Percentiles rank a stretch among this genome's conserved stretches.
These are phyloP conservation scores for Drosophila kikkawai DNA, from an alignment of 1,140 invertebrate species.

Conservation along the genomic window DNA sequence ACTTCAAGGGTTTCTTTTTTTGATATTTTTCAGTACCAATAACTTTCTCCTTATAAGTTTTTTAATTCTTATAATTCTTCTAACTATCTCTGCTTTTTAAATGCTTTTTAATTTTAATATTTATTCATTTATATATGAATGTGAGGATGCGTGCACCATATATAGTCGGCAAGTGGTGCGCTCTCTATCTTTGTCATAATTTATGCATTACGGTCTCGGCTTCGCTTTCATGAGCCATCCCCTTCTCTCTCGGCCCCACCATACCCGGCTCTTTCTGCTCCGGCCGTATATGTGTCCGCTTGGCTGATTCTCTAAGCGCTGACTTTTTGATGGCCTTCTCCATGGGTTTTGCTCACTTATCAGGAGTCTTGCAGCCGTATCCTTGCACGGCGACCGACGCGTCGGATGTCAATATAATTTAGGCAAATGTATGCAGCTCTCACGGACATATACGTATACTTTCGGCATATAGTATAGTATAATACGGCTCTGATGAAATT, in stretches of 20 bases:
- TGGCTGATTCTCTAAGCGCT: constrained; percentile 35
- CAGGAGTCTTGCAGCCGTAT: constrained; percentile 63
- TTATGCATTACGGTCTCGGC: constrained; percentile 69
- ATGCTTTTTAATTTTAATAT: constrained; percentile 11
- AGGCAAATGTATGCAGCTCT: constrained; percentile 73
- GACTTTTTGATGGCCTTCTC: constrained; percentile 53
- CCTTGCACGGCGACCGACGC: constrained; percentile 54
- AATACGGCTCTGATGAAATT: constrained; percentile 56
- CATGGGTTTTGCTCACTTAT: constrained; percentile 69
- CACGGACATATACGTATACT: constrained; percentile 19
- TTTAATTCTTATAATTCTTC: constrained; percentile 5
- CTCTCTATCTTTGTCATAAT: constrained; percentile 56
- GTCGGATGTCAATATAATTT: constrained; percentile 79
- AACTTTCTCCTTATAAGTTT: neutral
- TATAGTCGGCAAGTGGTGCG: constrained; percentile 30
- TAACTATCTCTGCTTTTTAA: constrained; percentile 41
- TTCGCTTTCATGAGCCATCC: constrained; percentile 57
- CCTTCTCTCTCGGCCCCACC: neutral
- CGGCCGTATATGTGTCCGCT: constrained; percentile 17
- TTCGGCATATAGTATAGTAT: constrained; percentile 16
- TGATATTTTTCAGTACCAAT: too few relatives aligned
- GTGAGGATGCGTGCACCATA: neutral
- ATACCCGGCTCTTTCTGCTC: neutral
- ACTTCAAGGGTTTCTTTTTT: too few relatives aligned
- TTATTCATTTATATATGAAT: constrained; percentile 22